Evolutionary conservation across 2,113 vertebrate species (phyloP), one percentile per base, ranked within the genome.

Genomic region (Electrona antarctica): DNA sequence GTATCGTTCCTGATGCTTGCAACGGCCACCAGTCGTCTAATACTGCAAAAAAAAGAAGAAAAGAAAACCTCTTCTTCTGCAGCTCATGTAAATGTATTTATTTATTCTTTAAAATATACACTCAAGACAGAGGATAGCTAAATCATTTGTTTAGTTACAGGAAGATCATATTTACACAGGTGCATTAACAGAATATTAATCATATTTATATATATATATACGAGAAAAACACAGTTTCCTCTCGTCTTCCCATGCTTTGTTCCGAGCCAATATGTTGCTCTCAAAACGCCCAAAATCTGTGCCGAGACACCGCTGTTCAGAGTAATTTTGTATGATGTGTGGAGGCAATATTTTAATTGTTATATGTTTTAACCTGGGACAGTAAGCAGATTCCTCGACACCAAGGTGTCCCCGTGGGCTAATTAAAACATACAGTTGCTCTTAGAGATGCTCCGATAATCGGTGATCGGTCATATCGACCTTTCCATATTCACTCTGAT

Each of bases 21-120:
- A 33, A 33, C 4, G 29, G 2, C 4, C 2, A 33, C 29, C 29
- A 33, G 29, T 33, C 29, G n/a, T n/a, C n/a, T 33, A 33, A 48
- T 15, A 63, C 8, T 47, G n/a, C 47, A 63, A 14, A 63, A 48
- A 63, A 13, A 67, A 11, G 63, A 33, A 33, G 4, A 33, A n/a
- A 14, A 3, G 28, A 72, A 68, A 56, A 72, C 0, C 3, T 59
- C 64, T 41, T 58, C 68, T 21, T 79, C 79, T 78, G 72, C 79
- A 80, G 77, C 81, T 90, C 72, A 82, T 89, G 87, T 86, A 90
- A 88, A 91, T 92, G 87, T 91, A 89, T 90, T 86, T 82, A 83
- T 74, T 82, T 85, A 87, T 87, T n/a, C 77, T 87, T 85, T 91
- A 88, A 92, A 93, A 93, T 85, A 89, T 88, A 91, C 91, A 93